Base-by-base conservation (phyloP, 2,113 vertebrate genomes). In the Redunca redunca region DNA sequence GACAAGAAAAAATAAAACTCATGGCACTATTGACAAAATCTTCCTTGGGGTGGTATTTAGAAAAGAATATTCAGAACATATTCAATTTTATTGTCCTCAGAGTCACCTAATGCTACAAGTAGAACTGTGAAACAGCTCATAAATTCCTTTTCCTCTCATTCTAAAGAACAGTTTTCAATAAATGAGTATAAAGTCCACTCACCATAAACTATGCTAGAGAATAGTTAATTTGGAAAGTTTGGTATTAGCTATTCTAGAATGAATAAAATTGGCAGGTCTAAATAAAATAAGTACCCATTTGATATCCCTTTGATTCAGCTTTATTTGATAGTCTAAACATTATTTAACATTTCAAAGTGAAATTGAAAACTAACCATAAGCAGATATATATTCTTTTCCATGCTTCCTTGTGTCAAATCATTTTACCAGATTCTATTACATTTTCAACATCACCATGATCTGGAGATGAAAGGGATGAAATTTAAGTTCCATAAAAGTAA, bases 161-260 rank as follows among this genome's bases (percentile, higher is more conserved):
- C 78, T 94, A 88, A 98, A 98, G 83, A 89, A 90, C 40, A n/a
- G 60, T 94, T 94, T 57, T 97, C 67, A 97, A 86, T 60, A 98
- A 98, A 96, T 94, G 33, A 97, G 6, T 25, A 7, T 88, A 46
- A 84, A 98, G 96, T 90, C 19, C 52, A 91, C 43, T 97, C 55
- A n/a, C 87, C 48, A 81, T 94, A 95, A 96, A 97, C 74, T 58
- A 71, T 92, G 58, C 19, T 86, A 93, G 28, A 95, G 48, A 96
- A 88, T 8, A 95, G 8, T 50, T 43, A 67, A 60, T 50, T 33
- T 98, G 25, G 17, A 93, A 98, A 97, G 19, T 88, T 80, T 97
- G 21, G 33, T 87, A 96, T 74, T 97, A 94, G n/a, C 40, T 95
- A 77, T 28, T 97, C 17, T 95, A 90, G 93, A 96, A 97, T 48